phyloP scores from a whole-genome alignment of 2,113 vertebrate genomes.

The Spheniscus mendiculus region DNA sequence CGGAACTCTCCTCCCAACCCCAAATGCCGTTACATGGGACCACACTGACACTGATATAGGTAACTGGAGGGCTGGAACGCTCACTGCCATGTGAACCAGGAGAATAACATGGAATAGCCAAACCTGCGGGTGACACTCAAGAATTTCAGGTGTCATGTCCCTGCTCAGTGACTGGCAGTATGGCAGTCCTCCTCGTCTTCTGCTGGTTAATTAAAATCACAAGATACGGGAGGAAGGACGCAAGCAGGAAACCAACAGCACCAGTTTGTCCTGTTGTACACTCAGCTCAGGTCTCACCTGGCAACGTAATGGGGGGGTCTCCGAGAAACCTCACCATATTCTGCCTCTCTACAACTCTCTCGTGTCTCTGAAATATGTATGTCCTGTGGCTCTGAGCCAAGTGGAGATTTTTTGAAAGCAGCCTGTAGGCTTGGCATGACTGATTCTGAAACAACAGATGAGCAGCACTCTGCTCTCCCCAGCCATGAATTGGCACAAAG shows the following conservation, averaged over 20 bases:
- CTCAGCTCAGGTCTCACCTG: neutral
- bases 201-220: neutral
- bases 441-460: neutral
- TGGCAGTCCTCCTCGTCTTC: neutral
- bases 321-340: neutral
- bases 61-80: neutral
- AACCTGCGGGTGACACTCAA: neutral
- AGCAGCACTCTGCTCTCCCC: neutral
- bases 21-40: fast-evolving
- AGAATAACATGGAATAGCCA: neutral
- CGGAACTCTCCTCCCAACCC: neutral
- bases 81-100: neutral
- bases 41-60: neutral
- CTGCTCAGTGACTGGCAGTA: neutral
- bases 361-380: neutral
- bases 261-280: neutral
- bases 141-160: neutral
- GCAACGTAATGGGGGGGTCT: neutral
- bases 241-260: neutral
- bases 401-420: neutral
- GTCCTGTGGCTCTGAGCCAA: neutral
- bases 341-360: neutral
- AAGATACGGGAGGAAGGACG: neutral
- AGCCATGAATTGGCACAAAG: neutral
- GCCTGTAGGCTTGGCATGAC: neutral